Base-by-base conservation (phyloP, 2,888 invertebrate species). In the Tinea semifulvella region DNA sequence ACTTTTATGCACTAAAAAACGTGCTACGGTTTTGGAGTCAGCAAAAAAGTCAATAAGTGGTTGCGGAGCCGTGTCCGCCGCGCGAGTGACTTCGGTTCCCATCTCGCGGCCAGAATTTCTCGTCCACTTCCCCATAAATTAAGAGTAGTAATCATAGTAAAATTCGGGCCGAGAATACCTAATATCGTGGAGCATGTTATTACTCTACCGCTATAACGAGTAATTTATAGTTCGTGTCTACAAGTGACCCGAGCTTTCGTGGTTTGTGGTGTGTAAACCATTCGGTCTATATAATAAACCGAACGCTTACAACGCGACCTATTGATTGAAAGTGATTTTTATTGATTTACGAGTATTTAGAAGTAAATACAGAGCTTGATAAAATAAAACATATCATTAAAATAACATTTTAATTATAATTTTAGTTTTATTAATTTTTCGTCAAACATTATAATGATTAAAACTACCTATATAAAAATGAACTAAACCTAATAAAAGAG, bases 71-170 rank as follows among this genome's bases (percentile, higher is more conserved):
- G 42, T 17, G 42, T 18, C 27, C 42, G 27, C 20, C 26, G 14
- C 42, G 42, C 42, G 42, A 42, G 42, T 42, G 42, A 42, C 26
- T 42, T 27, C 22, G 25, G n/a, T 16, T 22, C 27, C 26, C 27
- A 42, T 16, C 27, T 18, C 26, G 13, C 19, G n/a, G 27, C 42
- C 42, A 25, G 16, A 42, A 25, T 42, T 17, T 17, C 42, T 26
- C 6, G 26, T 22, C 13, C 27, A 16, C 11, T 38, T 38, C 18
- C 18, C 38, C 20, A 38, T 13, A 13, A 31, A n/a, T 14, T 7
- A 31, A 26, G 6, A 26, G 26, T 26, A n/a, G 3, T 31, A 31
- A 31, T 36, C 36, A 36, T 36, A 17, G 36, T 16, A 36, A 3
- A 35, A 35, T 36, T 18, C 10, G 18, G 10, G n/a, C 2, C n/a